phyloP scores from a whole-genome alignment of 2,888 invertebrate species.

The Embidobia sp. region DNA sequence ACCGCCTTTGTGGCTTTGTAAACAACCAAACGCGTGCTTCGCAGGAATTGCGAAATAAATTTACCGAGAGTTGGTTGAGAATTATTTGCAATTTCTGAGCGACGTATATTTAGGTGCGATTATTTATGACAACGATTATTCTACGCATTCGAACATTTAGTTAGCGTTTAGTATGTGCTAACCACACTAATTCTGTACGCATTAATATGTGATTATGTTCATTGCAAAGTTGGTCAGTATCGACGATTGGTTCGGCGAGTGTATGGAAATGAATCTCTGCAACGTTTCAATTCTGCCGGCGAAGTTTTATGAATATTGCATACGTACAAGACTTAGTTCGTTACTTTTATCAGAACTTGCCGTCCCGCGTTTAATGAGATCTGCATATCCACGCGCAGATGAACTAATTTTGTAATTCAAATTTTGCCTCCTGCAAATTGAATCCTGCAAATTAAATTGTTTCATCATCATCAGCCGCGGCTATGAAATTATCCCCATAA shows the following conservation, averaged over 20 bases:
- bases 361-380: no score
- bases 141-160: constrained; percentile 78
- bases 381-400: no score
- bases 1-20: constrained; percentile 17
- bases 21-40: constrained; percentile 33
- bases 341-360: constrained; percentile 19
- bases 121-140: constrained; percentile 80
- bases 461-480: no score
- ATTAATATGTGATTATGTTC: constrained; percentile 62
- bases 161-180: constrained; percentile 78
- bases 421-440: no score
- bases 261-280: constrained; percentile 47
- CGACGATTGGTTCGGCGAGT: constrained; percentile 47
- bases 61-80: constrained; percentile 47
- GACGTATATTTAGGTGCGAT: constrained; percentile 78
- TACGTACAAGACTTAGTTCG: constrained; percentile 1
- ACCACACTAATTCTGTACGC: constrained; percentile 77
- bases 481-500: no score
- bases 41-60: constrained; percentile 54
- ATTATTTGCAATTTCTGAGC: constrained; percentile 65
- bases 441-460: no score
- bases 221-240: constrained; percentile 31
- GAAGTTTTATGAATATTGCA: constrained; percentile 13
- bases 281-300: constrained; percentile 40
- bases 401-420: no score